Percentiles rank a stretch among this genome's conserved stretches.
phyloP scores from a whole-genome alignment of 2,797 vertebrate genomes.

The Melanotaenia nigrans region DNA sequence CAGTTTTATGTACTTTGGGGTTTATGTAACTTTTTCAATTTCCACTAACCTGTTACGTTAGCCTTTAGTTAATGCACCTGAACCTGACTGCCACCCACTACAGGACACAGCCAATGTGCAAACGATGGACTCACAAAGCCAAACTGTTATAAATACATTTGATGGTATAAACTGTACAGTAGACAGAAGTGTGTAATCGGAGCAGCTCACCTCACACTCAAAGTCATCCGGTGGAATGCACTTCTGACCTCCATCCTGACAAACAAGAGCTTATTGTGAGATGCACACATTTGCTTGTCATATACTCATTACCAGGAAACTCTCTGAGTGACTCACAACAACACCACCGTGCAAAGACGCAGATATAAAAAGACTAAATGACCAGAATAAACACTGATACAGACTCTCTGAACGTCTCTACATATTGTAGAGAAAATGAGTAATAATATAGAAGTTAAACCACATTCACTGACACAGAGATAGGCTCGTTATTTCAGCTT shows the following conservation, averaged over 20 bases:
- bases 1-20: not conserved
- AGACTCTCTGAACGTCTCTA: not conserved
- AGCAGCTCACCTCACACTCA: conserved; percentile 75
- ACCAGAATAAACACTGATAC: not conserved
- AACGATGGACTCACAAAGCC: not conserved
- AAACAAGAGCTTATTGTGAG: conserved; percentile 41
- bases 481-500: not conserved
- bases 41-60: not conserved
- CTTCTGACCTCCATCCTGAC: conserved; percentile 79
- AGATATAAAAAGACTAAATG: not conserved
- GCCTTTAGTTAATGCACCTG: not conserved
- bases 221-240: conserved; percentile 77
- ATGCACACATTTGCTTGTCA: not conserved
- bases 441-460: not conserved
- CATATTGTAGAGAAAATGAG: not conserved
- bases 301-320: not conserved
- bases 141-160: not conserved
- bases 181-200: not conserved
- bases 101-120: not conserved
- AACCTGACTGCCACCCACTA: not conserved
- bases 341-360: not conserved
- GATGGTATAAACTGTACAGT: not conserved
- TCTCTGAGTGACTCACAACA: not conserved
- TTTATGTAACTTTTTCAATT: not conserved
- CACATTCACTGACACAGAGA: not conserved